Percentiles rank a stretch among this genome's conserved stretches.
These are phyloP conservation scores for Lepus oiostolus DNA, from an alignment of 2,797 vertebrate genomes.

Conservation along the genomic window DNA sequence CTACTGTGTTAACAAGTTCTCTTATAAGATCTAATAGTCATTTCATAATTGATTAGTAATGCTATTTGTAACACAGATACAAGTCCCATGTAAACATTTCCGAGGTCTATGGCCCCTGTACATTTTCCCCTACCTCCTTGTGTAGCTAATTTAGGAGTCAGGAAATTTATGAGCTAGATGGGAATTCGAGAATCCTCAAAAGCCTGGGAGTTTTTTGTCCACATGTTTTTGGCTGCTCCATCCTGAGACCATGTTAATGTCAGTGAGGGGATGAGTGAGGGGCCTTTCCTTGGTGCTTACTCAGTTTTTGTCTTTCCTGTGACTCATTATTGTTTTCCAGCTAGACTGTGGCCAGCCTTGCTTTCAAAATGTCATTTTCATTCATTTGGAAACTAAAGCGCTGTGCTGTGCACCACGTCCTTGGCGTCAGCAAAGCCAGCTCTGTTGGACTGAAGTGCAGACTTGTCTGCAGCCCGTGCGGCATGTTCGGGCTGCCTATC, in stretches of 20 bases:
- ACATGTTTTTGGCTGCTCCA: conserved; percentile 44
- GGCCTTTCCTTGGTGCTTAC: conserved; percentile 71
- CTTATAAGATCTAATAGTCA: conserved; percentile 58
- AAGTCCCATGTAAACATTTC: not conserved
- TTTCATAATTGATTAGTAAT: conserved; percentile 44
- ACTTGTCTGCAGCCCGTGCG: conserved; percentile 23
- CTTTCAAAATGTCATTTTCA: conserved; percentile 70
- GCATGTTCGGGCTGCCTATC: not conserved
- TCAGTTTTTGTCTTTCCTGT: conserved; percentile 80
- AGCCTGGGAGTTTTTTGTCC: conserved; percentile 24
- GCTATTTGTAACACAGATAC: not conserved
- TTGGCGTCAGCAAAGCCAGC: conserved; percentile 68
- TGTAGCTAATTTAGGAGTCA: conserved; percentile 10
- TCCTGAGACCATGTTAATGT: not conserved
- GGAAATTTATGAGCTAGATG: conserved; percentile 35
- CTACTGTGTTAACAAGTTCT: conserved; percentile 33
- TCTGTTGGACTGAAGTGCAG: conserved; percentile 58
- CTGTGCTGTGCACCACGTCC: conserved; percentile 38
- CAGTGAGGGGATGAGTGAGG: conserved; percentile 3
- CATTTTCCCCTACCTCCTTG: not conserved
- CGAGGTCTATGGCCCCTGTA: not conserved
- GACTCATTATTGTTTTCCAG: conserved; percentile 81
- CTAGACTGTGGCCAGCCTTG: conserved; percentile 67
- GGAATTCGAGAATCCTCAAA: conserved; percentile 59
- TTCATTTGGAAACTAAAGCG: conserved; percentile 84